Conservation (phyloP, 2,113 vertebrate genomes). For the Eurystomus gularis region DNA sequence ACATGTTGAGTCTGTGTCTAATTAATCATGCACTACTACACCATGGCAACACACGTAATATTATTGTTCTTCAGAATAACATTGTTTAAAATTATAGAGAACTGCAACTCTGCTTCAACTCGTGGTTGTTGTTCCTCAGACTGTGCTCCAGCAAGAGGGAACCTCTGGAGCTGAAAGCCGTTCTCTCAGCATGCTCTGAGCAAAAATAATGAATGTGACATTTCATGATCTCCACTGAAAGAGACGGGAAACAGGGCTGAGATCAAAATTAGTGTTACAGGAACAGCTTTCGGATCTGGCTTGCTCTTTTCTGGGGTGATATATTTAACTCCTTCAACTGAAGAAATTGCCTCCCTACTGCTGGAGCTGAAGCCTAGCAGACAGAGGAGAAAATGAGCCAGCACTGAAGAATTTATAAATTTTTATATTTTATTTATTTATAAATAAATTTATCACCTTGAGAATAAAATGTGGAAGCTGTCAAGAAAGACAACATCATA, state of each 20-base stretch:
- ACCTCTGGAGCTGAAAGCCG: neutral
- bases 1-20: neutral
- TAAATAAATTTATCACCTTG: neutral
- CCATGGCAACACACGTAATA: conserved; percentile 12
- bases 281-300: neutral
- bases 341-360: neutral
- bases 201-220: conserved; percentile 2
- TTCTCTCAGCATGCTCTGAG: neutral
- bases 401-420: neutral
- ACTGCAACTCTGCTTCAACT: neutral
- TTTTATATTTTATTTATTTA: neutral
- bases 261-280: conserved; percentile 17
- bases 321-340: conserved; percentile 7
- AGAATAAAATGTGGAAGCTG: neutral
- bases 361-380: neutral
- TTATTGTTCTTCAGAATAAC: neutral
- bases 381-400: neutral
- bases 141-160: neutral
- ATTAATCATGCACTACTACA: conserved; percentile 5
- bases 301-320: conserved; percentile 1
- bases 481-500: neutral
- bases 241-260: neutral
- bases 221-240: neutral
- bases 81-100: neutral
- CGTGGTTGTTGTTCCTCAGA: neutral